Evolutionary conservation across 92 coral and sea anemone species (phyloP).

Genomic region (Phenganax subtilis): DNA sequence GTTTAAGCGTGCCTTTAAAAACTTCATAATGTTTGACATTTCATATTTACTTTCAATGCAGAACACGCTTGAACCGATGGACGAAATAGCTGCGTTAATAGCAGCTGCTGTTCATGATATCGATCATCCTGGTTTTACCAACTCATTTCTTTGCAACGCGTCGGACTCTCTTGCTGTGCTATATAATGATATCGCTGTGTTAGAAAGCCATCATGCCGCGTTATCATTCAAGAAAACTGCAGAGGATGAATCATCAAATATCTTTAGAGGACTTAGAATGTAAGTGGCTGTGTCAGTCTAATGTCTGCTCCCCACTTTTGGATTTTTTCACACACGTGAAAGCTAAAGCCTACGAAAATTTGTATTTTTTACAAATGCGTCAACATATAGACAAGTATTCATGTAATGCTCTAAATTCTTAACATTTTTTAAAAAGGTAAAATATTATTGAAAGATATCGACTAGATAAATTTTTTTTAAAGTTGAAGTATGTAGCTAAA

Average conservation of each 20-base stretch:
- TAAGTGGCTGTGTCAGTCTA: conserved; percentile 41
- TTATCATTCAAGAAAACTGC: conserved; percentile 94
- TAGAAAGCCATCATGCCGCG: conserved; percentile 98
- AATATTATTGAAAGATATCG: too few relatives aligned
- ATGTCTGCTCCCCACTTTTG: too few relatives aligned
- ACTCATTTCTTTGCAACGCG: conserved; percentile 98
- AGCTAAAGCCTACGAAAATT: too few relatives aligned
- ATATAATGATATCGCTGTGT: conserved; percentile 94
- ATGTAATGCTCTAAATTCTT: too few relatives aligned
- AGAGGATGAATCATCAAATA: conserved; percentile 75
- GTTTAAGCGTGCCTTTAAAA: background rate
- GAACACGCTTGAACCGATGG: conserved; percentile 93
- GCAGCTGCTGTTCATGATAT: conserved; percentile 98
- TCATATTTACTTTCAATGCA: conserved; percentile 8
- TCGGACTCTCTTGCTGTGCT: conserved; percentile 85
- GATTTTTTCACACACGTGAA: too few relatives aligned
- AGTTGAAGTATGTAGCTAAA: too few relatives aligned
- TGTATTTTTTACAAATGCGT: too few relatives aligned
- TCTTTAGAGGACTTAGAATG: conserved; percentile 88
- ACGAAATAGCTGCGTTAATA: conserved; percentile 91
- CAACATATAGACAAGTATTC: too few relatives aligned
- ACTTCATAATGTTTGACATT: background rate
- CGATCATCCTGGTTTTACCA: conserved; percentile 98
- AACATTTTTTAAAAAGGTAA: too few relatives aligned
- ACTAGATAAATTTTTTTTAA: too few relatives aligned